Base-by-base conservation (phyloP, 2,113 vertebrate genomes). In the Phoxinus phoxinus region DNA sequence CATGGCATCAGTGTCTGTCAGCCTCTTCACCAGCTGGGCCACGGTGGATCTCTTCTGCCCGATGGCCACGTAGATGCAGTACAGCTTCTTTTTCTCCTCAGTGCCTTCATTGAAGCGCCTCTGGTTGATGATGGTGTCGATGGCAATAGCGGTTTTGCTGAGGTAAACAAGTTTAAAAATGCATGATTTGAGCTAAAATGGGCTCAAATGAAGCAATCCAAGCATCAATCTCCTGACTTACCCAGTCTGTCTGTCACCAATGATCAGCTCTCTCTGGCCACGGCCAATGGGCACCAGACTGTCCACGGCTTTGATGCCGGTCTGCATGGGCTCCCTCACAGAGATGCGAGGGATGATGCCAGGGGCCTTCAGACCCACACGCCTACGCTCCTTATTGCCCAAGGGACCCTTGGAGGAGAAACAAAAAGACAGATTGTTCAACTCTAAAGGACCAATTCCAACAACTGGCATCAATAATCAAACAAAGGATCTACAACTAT, bases 1-100 rank as follows among this genome's bases (percentile, higher is more conserved):
- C 98, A 99, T 99, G 88, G 98, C 98, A 92, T 98, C 97, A 63
- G 98, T 94, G 73, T 99, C 97, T 53, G 97, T 98, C 2, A 99
- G 95, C 91, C 97, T 97, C 95, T 99, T 99, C 37, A 99, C 98
- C 91, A 99, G 94, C 93, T 99, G 98, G 85, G 98, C 98, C 89
- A 99, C 98, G 0, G 98, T 99, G 84, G 98, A 99, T 53, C 98
- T 96, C 93, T 99, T 99, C 92, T 99, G 98, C n/a, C 98, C 98
- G 41, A 99, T 99, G 85, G 98, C 98, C 10, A 99, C 97, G 1
- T 99, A 99, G 91, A 99, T 99, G 86, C 98, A 99, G 92, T 99
- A 99, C 27, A 99, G 95, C 92, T 99, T 99, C 94, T 99, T 99
- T 87, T 99, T 99, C 91, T 99, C 98, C 48, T 99, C 97, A 0